Evolutionary conservation across 2,888 invertebrate genomes (phyloP).

Genomic region (Polydesmus complanatus): DNA sequence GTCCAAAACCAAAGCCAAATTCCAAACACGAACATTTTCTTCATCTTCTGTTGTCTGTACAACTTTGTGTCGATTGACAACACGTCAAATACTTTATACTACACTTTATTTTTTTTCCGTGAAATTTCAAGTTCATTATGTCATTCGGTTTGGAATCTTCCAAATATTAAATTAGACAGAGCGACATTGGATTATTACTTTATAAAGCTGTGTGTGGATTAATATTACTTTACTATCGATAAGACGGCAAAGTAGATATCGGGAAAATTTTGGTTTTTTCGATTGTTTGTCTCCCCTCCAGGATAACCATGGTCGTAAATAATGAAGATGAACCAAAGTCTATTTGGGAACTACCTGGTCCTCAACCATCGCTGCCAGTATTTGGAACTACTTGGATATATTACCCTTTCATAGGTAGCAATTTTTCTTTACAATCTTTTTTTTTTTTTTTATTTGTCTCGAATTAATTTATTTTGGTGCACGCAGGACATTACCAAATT

Average conservation of each 20-base stretch:
- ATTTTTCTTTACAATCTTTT: background rate
- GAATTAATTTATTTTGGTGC: no score
- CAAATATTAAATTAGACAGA: no score
- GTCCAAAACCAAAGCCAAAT: background rate
- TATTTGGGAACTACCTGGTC: constrained; percentile 22
- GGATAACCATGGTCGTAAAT: background rate
- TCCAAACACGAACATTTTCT: no score
- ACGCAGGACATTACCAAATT: constrained; percentile 20
- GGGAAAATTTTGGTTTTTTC: no score
- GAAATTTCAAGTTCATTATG: no score
- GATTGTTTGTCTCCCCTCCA: no score
- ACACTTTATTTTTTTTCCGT: background rate
- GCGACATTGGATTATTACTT: no score
- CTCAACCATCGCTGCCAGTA: constrained; percentile 24
- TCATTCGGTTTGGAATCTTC: no score
- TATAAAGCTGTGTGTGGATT: no score
- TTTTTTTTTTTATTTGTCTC: background rate
- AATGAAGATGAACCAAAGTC: background rate
- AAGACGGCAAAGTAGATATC: no score
- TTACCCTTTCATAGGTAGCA: constrained; percentile 19
- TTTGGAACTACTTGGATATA: constrained; percentile 26
- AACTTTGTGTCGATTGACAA: no score
- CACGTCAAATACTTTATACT: background rate
- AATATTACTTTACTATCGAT: no score
- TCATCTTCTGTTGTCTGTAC: background rate